A percentile compares a stretch with the other conserved stretches of the same genome.
Conservation (phyloP, 1,140 invertebrate species). For the Sitophilus oryzae region DNA sequence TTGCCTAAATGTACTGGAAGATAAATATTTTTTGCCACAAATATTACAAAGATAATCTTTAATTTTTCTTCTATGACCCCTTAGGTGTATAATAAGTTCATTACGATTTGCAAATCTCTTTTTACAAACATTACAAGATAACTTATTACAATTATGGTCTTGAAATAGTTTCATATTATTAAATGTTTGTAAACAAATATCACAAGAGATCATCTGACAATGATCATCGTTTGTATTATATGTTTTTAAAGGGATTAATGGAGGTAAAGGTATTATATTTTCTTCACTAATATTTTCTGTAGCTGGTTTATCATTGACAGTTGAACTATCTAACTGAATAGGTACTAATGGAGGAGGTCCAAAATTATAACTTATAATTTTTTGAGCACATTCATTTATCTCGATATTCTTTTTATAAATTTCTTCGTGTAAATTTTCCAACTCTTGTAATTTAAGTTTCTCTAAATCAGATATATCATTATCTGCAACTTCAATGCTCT, state of each 20-base stretch:
- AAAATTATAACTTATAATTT: constrained; percentile 9
- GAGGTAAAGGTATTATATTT: constrained; percentile 30
- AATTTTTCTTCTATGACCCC: constrained; percentile 31
- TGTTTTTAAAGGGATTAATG: constrained; percentile 24
- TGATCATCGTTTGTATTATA: background rate
- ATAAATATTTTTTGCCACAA: constrained; percentile 32
- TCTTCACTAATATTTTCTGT: constrained; percentile 8
- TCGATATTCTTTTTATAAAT: background rate
- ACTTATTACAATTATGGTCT: constrained; percentile 9
- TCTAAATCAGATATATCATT: too few relatives aligned
- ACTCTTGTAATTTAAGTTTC: background rate
- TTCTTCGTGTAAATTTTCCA: background rate
- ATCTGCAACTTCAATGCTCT: too few relatives aligned
- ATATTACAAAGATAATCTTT: constrained; percentile 33
- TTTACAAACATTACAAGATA: constrained; percentile 33
- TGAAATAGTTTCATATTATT: too few relatives aligned
- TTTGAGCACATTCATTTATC: background rate
- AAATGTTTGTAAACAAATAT: too few relatives aligned
- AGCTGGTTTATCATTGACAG: too few relatives aligned
- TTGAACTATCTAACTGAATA: constrained; percentile 12
- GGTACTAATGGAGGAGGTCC: constrained; percentile 35
- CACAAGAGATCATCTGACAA: background rate
- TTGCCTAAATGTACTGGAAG: constrained; percentile 24
- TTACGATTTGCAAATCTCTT: constrained; percentile 33
- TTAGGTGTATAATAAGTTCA: constrained; percentile 34